Percentiles rank a stretch among this genome's conserved stretches.
phyloP scores from a whole-genome alignment of 2,797 vertebrate species.

The Coranthus polyacanthus region DNA sequence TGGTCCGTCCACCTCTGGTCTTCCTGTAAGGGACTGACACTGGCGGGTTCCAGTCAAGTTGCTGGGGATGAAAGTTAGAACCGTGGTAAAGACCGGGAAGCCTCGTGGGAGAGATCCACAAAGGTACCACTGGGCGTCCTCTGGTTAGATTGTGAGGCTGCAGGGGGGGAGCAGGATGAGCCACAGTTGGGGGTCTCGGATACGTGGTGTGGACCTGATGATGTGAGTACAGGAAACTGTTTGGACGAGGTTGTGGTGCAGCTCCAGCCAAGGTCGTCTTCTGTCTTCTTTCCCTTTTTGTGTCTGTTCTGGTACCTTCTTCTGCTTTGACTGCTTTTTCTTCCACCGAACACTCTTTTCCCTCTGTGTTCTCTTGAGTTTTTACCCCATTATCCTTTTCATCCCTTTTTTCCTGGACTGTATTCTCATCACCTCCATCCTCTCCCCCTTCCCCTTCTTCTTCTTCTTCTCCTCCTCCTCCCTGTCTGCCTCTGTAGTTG shows the following conservation, averaged over 20 bases:
- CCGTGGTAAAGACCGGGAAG: constrained; percentile 27
- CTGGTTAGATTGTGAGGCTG: constrained; percentile 40
- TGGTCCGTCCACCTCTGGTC: constrained; percentile 74
- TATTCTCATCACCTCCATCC: constrained; percentile 5
- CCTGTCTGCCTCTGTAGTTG: constrained; percentile 63
- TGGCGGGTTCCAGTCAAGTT: constrained; percentile 45
- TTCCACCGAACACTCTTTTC: background rate
- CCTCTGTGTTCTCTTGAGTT: constrained; percentile 13
- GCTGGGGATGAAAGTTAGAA: constrained; percentile 17
- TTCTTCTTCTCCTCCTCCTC: constrained; percentile 25
- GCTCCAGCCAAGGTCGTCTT: constrained; percentile 57
- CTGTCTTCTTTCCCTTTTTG: constrained; percentile 68
- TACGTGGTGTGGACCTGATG: constrained; percentile 26
- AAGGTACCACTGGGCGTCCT: constrained; percentile 46
- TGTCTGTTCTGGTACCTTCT: constrained; percentile 11
- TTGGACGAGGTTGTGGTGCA: constrained; percentile 36
- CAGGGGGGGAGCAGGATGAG: constrained; percentile 4
- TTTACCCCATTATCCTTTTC: constrained; percentile 19
- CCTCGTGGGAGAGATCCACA: constrained; percentile 62
- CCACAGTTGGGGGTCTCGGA: constrained; percentile 14
- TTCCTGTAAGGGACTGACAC: constrained; percentile 74
- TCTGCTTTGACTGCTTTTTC: constrained; percentile 17
- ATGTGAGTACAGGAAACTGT: constrained; percentile 67
- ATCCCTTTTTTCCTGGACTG: constrained; percentile 37
- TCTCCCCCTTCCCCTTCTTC: constrained; percentile 28